Evolutionary conservation across 64 coral and sea anemone species (phyloP).

Genomic region (Anthopleura sola): DNA sequence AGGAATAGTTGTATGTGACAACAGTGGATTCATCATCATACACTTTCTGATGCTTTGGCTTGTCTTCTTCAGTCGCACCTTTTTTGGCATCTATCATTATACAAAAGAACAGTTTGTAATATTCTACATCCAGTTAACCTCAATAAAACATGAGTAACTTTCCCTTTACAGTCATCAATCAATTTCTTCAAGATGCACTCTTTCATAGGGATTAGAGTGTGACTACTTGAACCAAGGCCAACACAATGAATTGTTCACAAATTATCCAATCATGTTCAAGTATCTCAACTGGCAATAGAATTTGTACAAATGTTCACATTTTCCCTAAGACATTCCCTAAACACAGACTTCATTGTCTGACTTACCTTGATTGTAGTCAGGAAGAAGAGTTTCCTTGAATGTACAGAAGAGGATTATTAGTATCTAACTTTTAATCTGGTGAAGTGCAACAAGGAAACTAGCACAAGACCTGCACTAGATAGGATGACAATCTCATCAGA

Average conservation of each 20-base stretch:
- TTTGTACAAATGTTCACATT: too few relatives aligned
- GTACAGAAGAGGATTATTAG: not conserved
- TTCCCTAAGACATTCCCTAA: too few relatives aligned
- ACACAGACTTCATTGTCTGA: too few relatives aligned
- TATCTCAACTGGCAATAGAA: too few relatives aligned
- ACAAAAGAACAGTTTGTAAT: not conserved
- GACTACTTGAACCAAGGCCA: too few relatives aligned
- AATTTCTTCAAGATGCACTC: not conserved
- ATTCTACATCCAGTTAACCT: not conserved
- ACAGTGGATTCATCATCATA: slow-evolving; percentile 72
- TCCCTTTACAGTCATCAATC: not conserved
- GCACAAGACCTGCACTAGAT: too few relatives aligned
- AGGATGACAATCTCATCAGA: too few relatives aligned
- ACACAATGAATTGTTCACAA: too few relatives aligned
- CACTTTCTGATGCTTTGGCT: slow-evolving; percentile 71
- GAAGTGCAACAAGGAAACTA: too few relatives aligned
- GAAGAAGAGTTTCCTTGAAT: slow-evolving; percentile 80
- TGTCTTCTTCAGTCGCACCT: slow-evolving; percentile 49
- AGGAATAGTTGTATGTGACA: slow-evolving; percentile 93
- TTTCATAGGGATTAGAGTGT: too few relatives aligned
- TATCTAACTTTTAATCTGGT: not conserved
- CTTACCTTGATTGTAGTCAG: slow-evolving; percentile 70
- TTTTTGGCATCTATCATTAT: slow-evolving; percentile 40
- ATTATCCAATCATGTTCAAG: too few relatives aligned
- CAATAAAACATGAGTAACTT: not conserved